Evolutionary conservation across 2,888 invertebrate species (phyloP).

Genomic region (Metacarcinus magister): DNA sequence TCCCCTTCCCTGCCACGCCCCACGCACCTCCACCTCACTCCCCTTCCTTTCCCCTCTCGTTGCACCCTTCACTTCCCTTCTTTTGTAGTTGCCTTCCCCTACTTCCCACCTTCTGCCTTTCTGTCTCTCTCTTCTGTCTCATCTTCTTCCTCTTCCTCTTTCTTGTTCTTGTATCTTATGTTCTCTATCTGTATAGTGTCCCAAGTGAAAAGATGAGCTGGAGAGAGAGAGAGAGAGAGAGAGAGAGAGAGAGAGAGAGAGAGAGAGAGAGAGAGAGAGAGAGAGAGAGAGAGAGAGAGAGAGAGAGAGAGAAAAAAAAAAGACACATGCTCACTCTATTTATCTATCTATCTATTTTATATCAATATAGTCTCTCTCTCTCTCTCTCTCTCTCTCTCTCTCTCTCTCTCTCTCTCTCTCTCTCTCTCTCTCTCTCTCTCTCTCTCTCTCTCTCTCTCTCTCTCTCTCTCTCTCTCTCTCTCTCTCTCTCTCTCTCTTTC

Average conservation of each 20-base stretch:
- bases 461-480: conserved; percentile 33
- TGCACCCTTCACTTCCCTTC: not conserved
- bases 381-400: not conserved
- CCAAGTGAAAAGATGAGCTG: not conserved
- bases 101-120: not conserved
- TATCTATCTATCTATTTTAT: too few relatives aligned
- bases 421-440: not conserved
- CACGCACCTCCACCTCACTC: not conserved
- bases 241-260: too few relatives aligned
- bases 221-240: not conserved
- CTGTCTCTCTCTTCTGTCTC: not conserved
- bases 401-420: not conserved
- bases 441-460: not conserved
- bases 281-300: not conserved
- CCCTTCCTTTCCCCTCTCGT: not conserved
- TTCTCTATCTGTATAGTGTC: not conserved
- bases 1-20: not conserved
- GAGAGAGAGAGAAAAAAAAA: not conserved
- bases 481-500: too few relatives aligned
- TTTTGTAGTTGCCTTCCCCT: not conserved
- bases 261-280: not conserved
- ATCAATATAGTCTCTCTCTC: not conserved
- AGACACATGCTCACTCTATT: not conserved
- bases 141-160: not conserved
- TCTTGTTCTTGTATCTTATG: not conserved